Base-by-base conservation (phyloP, 1,140 invertebrate species). In the Drosophila lini region DNA sequence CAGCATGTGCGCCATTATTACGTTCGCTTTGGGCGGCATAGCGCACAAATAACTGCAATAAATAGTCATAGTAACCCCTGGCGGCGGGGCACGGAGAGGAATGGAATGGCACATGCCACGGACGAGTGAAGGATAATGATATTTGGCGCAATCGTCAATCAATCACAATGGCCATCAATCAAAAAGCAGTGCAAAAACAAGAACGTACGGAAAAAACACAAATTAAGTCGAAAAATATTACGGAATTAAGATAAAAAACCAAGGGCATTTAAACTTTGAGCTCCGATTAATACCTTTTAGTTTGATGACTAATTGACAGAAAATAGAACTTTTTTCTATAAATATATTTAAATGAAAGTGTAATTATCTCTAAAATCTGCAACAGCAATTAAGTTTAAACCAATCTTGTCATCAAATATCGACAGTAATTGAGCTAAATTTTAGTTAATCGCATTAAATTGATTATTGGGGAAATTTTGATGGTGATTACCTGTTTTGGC, bases 1-100 rank as follows among this genome's bases (percentile, higher is more conserved):
- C 62, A 78, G 55, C 84, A 56, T 64, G 34, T 44, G 47, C 60
- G 65, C 32, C 65, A 53, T 67, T 63, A 57, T 58, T 62, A 77
- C 67, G 41, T 61, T 77, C 65, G 53, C 47, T 71, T 74, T 77
- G 40, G 63, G 47, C 73, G 67, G 52, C 52, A 55, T 38, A 53
- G 52, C 34, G 52, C 83, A 88, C 67, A 86, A 86, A 81, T 78
- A 62, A 65, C 76, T 69, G 76, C 67, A 79, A 67, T 81, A 85
- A 85, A 88, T 80, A 86, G 83, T 74, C 83, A 77, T 77, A 88
- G 80, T 80, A 89, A 88, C 74, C 63, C 41, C 34, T 28, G 28
- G 13, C 9, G 13, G 48, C 1, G 32, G 34, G 15, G 6, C 11
- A 9, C 3, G 8, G 8, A 56, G 41, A 55, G 25, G 63, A 15